Base-by-base conservation (phyloP, 2,113 vertebrate species). In the Thamnaconus septentrionalis region DNA sequence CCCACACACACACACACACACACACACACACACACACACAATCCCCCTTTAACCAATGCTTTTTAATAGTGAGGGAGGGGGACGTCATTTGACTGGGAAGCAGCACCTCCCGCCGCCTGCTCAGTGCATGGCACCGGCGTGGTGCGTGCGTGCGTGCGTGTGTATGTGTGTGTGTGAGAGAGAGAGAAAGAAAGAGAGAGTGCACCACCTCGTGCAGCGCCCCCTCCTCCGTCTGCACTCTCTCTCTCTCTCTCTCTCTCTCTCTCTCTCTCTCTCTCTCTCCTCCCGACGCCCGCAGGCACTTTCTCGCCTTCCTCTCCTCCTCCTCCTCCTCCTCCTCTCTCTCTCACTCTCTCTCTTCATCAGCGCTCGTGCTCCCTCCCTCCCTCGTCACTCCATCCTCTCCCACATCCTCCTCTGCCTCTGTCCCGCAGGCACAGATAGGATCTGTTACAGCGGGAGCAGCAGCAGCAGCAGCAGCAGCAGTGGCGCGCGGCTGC, bases 21-120 rank as follows among this genome's bases (percentile, higher is more conserved):
- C 18, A 31, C 18, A 31, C 18, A 1, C 18, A 1, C 18, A 31
- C 18, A 31, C 18, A 31, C 18, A 31, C 18, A 31, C 18, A 31
- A 31, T 31, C 88, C 74, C 85, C 85, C 84, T 80, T 90, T 80
- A 91, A 86, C 91, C 91, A 92, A 93, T 92, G 85, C 87, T 76
- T 86, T 91, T 87, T 73, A 86, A 89, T 88, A 84, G 84, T 83
- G 87, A 85, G 85, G 88, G 86, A 88, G 85, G 88, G 86, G 87
- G 85, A 91, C 92, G 91, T 91, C 85, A 90, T 88, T 91, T 88
- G 88, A 84, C 85, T 89, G 90, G 87, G 82, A 80, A 81, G 85
- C 67, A 84, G 82, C 89, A 85, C 91, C 91, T 91, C 87, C 88
- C 61, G 62, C 56, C 76, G 74, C 82, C 75, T 64, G 79, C 75